A percentile compares a stretch with the other conserved stretches of the same genome.
Evolutionary conservation across 2,797 vertebrate genomes (phyloP).

Genomic region (Spinibarbus caldwelli): DNA sequence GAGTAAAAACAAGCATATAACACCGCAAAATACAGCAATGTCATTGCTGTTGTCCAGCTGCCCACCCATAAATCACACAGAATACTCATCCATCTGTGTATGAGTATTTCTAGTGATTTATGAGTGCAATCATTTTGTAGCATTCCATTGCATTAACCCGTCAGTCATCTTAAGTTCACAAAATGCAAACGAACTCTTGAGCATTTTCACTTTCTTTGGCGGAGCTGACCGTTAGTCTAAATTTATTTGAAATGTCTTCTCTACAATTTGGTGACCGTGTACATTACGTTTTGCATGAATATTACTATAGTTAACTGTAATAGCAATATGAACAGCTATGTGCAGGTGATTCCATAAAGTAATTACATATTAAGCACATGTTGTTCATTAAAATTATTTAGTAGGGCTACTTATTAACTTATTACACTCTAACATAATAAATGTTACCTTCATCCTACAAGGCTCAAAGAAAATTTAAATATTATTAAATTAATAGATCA

Average conservation of each 20-base stretch:
- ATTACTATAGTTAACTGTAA: not conserved
- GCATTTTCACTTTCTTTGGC: conserved; percentile 10
- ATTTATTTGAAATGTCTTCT: not conserved
- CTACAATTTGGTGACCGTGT: not conserved
- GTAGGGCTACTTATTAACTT: not conserved
- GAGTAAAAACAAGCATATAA: not conserved
- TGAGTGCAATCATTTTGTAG: conserved; percentile 48
- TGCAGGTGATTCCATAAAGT: not conserved
- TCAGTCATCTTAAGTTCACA: conserved; percentile 25
- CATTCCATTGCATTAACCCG: conserved; percentile 36
- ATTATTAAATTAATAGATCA: not conserved
- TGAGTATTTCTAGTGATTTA: conserved; percentile 46
- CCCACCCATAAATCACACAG: conserved; percentile 39
- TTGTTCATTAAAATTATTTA: not conserved
- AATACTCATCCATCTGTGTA: conserved; percentile 49
- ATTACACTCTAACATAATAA: not conserved
- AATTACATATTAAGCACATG: not conserved
- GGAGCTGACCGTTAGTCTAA: not conserved
- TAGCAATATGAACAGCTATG: not conserved
- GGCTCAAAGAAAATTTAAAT: not conserved
- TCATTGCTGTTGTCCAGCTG: conserved; percentile 43
- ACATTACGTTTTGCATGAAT: not conserved
- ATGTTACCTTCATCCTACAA: not conserved
- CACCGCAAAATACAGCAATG: not conserved
- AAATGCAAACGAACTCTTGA: conserved; percentile 28